Base-by-base conservation (phyloP, 2,113 vertebrate species). In the Dinomys branickii region DNA sequence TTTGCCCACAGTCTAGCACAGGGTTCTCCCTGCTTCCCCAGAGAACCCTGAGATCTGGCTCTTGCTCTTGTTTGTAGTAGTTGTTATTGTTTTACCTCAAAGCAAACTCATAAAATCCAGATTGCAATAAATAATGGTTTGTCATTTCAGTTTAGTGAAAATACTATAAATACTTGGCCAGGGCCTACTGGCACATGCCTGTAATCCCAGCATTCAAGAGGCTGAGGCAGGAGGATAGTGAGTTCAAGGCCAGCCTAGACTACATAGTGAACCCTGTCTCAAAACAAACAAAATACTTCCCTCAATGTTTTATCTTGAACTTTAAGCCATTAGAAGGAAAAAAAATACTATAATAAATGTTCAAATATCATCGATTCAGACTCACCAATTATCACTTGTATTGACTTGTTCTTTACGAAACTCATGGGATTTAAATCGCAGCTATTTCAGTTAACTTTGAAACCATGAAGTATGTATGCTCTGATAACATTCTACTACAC, bases 391-490 rank as follows among this genome's bases (percentile, higher is more conserved):
- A 8, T 30, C 26, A 81, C 54, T 71, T 78, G 52, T 20, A 33
- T 22, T 59, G 47, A 87, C 56, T 75, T 83, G 41, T 14, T 73
- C 88, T 87, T 92, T 11, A 81, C 41, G 30, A 88, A 95, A 92
- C 11, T 61, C 24, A 77, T 24, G 54, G 75, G 85, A 81, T 90
- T 38, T 86, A 82, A 90, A 24, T 82, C 56, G 56, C 50, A 87
- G 50, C 67, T 19, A 52, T 69, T 58, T 52, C 11, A 85, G 9
- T 65, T 85, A 86, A 93, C 11, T 17, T 59, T 75, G 38, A 89
- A 82, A 69, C 77, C 77, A 13, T 73, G 54, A 85, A 67, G 5
- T 88, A 38, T 16, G 30, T 67, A 16, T 59, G 5, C 82, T 85
- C 61, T 84, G 67, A 56, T 81, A 20, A 41, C 20, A 75, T 65